phyloP scores from a whole-genome alignment of 2,113 vertebrate genomes.

The Bufo bufo region DNA sequence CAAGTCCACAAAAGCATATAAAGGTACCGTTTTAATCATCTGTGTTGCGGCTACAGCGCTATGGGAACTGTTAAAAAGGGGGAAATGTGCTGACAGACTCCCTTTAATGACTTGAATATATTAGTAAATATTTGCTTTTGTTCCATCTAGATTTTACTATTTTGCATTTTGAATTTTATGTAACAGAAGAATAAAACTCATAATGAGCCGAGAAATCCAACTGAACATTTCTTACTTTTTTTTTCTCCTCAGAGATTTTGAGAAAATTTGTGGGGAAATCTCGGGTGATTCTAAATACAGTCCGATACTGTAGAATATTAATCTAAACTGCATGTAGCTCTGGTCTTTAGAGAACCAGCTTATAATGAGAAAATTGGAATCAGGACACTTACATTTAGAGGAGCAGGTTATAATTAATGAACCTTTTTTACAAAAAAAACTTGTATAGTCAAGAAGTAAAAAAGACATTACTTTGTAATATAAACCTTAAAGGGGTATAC shows the following conservation, averaged over 20 bases:
- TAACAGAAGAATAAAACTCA: neutral
- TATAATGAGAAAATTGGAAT: slow-evolving; percentile 5
- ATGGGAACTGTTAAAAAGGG: too few species aligned
- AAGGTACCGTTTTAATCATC: too few species aligned
- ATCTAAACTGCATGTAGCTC: neutral
- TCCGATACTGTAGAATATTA: neutral
- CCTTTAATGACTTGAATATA: neutral
- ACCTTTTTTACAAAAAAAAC: neutral
- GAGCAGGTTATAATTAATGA: neutral
- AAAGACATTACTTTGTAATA: neutral
- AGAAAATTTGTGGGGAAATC: neutral
- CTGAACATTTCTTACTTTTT: neutral
- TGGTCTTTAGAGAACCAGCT: neutral
- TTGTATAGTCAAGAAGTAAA: neutral
- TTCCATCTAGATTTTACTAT: neutral
- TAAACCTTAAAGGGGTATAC: neutral
- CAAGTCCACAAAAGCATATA: too few species aligned
- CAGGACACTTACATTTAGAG: neutral
- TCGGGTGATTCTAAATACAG: neutral
- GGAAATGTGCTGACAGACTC: too few species aligned
- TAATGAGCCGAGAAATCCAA: neutral
- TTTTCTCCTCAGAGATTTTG: neutral
- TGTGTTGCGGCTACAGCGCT: too few species aligned
- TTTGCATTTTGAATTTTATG: neutral
- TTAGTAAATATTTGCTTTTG: neutral